Evolutionary conservation across 2,113 vertebrate species (phyloP), one percentile per base, ranked within the genome.

Genomic region (Saccopteryx leptura): DNA sequence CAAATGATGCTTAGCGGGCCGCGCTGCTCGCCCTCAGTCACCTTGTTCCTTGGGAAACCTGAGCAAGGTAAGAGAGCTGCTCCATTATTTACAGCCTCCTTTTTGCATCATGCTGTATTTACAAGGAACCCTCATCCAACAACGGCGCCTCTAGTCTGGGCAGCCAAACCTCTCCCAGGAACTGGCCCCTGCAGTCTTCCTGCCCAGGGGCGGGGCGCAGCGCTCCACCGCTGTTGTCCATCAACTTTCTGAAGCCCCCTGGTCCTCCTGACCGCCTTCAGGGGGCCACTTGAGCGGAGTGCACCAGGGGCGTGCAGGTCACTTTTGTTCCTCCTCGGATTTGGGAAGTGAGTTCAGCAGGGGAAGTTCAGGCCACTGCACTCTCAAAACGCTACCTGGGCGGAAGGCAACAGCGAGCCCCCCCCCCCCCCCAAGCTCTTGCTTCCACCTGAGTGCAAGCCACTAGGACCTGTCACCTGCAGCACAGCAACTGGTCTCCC

Each of bases 21-120:
- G 46, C 39, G 4, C 75, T 19, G 80, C 80, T 54, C 88, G 24
- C 24, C 0, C 3, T 68, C 91, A 54, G 4, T 68, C 91, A 54
- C 81, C 31, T 21, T 46, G 83, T 68, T 81, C 91, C 94, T 39
- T 52, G 78, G 54, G 95, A 96, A 97, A 97, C 80, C 26, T 26
- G 83, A 97, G 93, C 93, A 80, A 93, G 90, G n/a, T 58, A 50
- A 65, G 54, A 56, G 54, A 90, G 39, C 88, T 90, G 69, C 31
- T 95, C 75, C 93, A 93, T 95, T 97, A 96, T 96, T 94, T 87
- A 97, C 85, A 93, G 60, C 24, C 23, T 74, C 79, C 71, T 78
- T 71, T 95, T 28, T 52, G 46, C 72, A 86, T 15, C 63, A 14
- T 0, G 1, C 69, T n/a, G 74, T n/a, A 52, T 26, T 81, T 46